Percentiles rank a stretch among this genome's conserved stretches.
These are phyloP conservation scores for Melanotaenia trifasciata DNA, from an alignment of 2,797 vertebrate genomes.

Conservation along the genomic window DNA sequence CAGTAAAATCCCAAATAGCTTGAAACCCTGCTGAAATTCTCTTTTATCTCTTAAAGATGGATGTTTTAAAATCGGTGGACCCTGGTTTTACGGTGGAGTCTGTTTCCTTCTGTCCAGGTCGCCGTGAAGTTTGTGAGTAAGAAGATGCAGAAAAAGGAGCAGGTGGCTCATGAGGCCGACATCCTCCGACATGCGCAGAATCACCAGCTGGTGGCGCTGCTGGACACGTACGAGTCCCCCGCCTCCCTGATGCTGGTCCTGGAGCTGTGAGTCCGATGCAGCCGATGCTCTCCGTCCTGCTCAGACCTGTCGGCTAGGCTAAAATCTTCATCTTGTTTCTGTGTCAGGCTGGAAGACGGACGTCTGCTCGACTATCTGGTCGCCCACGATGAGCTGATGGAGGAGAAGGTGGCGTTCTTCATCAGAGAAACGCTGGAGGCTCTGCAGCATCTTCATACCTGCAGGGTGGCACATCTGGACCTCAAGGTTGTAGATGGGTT, in stretches of 20 bases:
- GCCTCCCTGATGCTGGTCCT: slow-evolving; percentile 90
- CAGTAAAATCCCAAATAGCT: too few species aligned
- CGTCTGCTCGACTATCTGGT: slow-evolving; percentile 94
- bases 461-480: slow-evolving; percentile 94
- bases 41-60: too few species aligned
- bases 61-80: too few species aligned
- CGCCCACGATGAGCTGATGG: slow-evolving; percentile 95
- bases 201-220: slow-evolving; percentile 90
- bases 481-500: slow-evolving; percentile 88
- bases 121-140: slow-evolving; percentile 97
- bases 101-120: slow-evolving; percentile 68
- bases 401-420: slow-evolving; percentile 96
- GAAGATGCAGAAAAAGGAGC: slow-evolving; percentile 98
- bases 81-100: background rate
- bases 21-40: too few species aligned
- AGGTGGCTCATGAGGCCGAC: slow-evolving; percentile 93
- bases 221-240: slow-evolving; percentile 93
- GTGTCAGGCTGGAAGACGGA: slow-evolving; percentile 90
- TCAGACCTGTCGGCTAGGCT: background rate
- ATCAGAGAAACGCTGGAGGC: slow-evolving; percentile 94
- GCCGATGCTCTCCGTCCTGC: too few species aligned
- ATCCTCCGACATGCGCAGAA: slow-evolving; percentile 91
- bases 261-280: slow-evolving; percentile 89
- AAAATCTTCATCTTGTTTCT: background rate
- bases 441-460: slow-evolving; percentile 95